Base-by-base conservation (phyloP, 2,888 invertebrate species). In the Venustoraphidia nigricollis region DNA sequence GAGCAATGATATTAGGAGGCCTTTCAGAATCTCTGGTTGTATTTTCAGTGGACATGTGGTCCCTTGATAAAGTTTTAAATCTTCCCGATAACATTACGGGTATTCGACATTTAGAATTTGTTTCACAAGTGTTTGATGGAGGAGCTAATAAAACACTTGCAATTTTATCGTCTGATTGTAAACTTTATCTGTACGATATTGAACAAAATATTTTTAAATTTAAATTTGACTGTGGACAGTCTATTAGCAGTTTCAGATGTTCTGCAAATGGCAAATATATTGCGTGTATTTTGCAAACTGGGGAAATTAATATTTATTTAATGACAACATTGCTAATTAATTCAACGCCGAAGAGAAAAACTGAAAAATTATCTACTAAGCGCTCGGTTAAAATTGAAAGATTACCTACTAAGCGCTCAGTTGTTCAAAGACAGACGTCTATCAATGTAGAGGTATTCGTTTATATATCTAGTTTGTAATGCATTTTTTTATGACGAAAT, bases 1-100 rank as follows among this genome's bases (percentile, higher is more conserved):
- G 77, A 61, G 73, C 75, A 1, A 74, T 82, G 75, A 75, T 78
- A 10, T 66, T 81, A 57, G 75, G 73, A 1, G 78, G 79, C 1
- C 64, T 71, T 2, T 62, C 71, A 34, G 68, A 73, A 8, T 69
- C 64, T 44, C 57, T 82, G 46, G 70, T 76, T 43, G 60, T 81
- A 11, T 75, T 80, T 54, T 71, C 72, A 49, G 70, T 79, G 58
- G 72, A 75, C 52, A 72, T 69, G 10, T 81, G 79, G 77, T 71
- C 70, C 57, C 62, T 75, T n/a, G 56, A 74, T 3, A 76, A 74
- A 58, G 69, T 67, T 37, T 65, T 81, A 43, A 66, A 71, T 46
- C 60, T 81, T 38, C 69, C 73, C 4, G 71, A 72, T 46, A 66
- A 70, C 49, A 69, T 76, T 39, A 62, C 64, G 44, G 72, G 72